These are phyloP conservation scores for Plagodis pulveraria DNA, from an alignment of 2,888 invertebrate species.

Conservation along the genomic window DNA sequence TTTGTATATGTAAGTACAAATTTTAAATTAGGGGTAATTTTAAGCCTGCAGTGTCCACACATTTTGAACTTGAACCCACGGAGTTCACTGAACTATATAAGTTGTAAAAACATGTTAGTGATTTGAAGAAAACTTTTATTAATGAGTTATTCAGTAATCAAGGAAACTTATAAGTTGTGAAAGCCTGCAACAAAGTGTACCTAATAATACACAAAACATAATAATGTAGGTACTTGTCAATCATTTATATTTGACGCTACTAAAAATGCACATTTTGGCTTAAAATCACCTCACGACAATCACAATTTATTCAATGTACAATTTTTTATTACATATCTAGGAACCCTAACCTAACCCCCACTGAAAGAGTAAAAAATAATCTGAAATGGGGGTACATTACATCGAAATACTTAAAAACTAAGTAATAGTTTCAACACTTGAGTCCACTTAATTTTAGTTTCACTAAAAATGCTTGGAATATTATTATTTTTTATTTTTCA, in stretches of 20 bases:
- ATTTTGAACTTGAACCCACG: background rate
- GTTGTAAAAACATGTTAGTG: too few relatives aligned
- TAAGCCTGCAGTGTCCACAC: background rate
- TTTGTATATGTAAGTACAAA: background rate
- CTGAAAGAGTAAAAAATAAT: slow-evolving; percentile 5
- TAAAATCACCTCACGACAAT: background rate
- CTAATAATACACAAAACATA: too few relatives aligned
- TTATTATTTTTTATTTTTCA: slow-evolving; percentile 13
- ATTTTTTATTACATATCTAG: background rate
- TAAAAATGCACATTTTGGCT: background rate
- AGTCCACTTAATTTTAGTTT: slow-evolving; percentile 37
- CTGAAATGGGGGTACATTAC: background rate
- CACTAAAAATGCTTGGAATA: slow-evolving; percentile 36
- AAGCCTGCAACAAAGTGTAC: too few relatives aligned
- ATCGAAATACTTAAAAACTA: slow-evolving; percentile 26
- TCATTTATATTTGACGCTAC: too few relatives aligned
- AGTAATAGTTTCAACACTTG: slow-evolving; percentile 24
- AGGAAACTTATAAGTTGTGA: too few relatives aligned
- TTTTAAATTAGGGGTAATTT: background rate
- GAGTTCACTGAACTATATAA: too few relatives aligned
- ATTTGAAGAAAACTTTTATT: too few relatives aligned
- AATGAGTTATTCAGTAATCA: too few relatives aligned
- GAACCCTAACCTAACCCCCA: slow-evolving; percentile 1
- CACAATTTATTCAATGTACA: slow-evolving; percentile 3
- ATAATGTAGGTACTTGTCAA: too few relatives aligned